Evolutionary conservation across 2,888 invertebrate genomes (phyloP), one percentile per base, ranked within the genome.

Genomic region (Hirtodrosophila duncani): DNA sequence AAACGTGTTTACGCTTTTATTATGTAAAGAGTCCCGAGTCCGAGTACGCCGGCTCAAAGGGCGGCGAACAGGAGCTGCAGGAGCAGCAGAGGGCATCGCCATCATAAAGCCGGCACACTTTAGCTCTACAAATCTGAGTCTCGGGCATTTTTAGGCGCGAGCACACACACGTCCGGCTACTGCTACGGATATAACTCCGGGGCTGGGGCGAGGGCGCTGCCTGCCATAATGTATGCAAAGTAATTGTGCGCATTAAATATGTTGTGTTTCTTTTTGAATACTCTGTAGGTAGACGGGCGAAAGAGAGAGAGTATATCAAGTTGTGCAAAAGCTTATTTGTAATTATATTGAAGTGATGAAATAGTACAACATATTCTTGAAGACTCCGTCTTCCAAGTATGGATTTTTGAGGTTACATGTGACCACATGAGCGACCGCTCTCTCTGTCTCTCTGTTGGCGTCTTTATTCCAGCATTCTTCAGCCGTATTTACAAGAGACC

Each of bases 1-100:
- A 79, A 77, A 79, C 72, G 72, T 79, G 75, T 79, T 77, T 77
- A 79, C 80, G 77, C 77, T 77, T 79, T 77, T 77, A 77, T 77
- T 79, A 79, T 77, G 75, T 72, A 67, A 67, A 75, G 52, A 51
- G 24, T 38, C 14, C 23, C 16, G 26, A 26, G 34, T n/a, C 17
- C n/a, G 18, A n/a, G 10, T 17, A 9, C 33, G 6, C 6, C n/a
- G 33, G n/a, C 33, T 9, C 20, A 20, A 20, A 7, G 7, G 5
- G 20, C 4, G 20, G 7, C 3, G 26, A 26, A n/a, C 8, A 26
- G 43, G 58, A 36, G 41, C 38, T 18, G 21, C 20, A 18, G 20
- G 43, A 42, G 33, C 49, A 39, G 16, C 48, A 30, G 18, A 36
- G 44, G 20, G 23, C 18, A 17, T 30, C 18, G 18, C 43, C 51